phyloP scores from a whole-genome alignment of 2,113 vertebrate genomes.

The Oxygymnocypris stewartii region DNA sequence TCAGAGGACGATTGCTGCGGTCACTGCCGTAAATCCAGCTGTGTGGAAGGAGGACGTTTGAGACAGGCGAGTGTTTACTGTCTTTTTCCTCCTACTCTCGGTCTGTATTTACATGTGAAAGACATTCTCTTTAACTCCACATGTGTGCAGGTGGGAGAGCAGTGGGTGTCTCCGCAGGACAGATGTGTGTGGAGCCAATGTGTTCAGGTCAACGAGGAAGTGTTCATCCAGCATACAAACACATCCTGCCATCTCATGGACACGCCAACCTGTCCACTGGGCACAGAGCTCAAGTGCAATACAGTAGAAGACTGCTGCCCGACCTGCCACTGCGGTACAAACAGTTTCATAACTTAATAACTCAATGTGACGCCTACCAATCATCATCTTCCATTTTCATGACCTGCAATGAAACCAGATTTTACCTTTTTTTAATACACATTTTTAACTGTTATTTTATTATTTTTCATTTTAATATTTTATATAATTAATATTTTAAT shows the following conservation, averaged over 20 bases:
- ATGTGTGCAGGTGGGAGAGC: conserved; percentile 82
- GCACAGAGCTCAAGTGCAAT: conserved; percentile 83
- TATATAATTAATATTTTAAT: too few species aligned
- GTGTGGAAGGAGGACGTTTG: conserved; percentile 74
- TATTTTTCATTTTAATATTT: too few species aligned
- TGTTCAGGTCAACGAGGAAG: conserved; percentile 79
- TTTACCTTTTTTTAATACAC: too few species aligned
- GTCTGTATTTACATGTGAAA: not conserved
- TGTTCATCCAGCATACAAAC: conserved; percentile 86
- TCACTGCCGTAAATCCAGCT: conserved; percentile 80
- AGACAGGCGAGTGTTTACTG: conserved; percentile 63
- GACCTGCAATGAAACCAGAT: too few species aligned
- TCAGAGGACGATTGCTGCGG: conserved; percentile 85
- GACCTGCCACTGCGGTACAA: conserved; percentile 83
- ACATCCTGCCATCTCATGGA: conserved; percentile 81
- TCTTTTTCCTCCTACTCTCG: conserved; percentile 16
- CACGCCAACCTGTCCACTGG: conserved; percentile 78
- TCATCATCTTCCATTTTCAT: too few species aligned
- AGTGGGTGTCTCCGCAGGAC: conserved; percentile 77
- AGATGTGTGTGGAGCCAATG: conserved; percentile 84
- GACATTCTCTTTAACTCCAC: not conserved
- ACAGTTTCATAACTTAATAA: conserved; percentile 20
- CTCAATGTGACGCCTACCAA: too few species aligned
- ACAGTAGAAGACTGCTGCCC: conserved; percentile 82
- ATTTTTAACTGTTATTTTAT: too few species aligned